phyloP scores from a whole-genome alignment of 2,888 invertebrate species.

The Epirrhoe tristata region DNA sequence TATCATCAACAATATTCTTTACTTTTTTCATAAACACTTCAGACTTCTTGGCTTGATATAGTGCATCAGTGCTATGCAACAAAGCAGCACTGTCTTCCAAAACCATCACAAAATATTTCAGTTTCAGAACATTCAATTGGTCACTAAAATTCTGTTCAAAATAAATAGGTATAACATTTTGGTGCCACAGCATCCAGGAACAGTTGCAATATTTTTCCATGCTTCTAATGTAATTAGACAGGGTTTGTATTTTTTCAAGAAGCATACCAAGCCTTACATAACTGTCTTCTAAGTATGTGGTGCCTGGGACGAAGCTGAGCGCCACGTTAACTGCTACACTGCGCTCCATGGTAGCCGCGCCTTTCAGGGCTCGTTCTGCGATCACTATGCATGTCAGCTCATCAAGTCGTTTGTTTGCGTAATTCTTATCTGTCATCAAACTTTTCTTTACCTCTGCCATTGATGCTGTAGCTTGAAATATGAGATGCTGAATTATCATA shows the following conservation, averaged over 20 bases:
- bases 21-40: conserved; percentile 67
- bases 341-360: conserved; percentile 87
- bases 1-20: conserved; percentile 79
- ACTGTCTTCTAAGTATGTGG: conserved; percentile 87
- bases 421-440: conserved; percentile 86
- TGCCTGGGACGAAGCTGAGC: conserved; percentile 87
- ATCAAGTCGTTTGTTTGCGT: conserved; percentile 88
- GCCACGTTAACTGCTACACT: conserved; percentile 88
- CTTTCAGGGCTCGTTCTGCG: conserved; percentile 88
- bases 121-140: conserved; percentile 87
- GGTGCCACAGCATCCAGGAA: conserved; percentile 93
- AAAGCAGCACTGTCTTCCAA: conserved; percentile 74
- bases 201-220: conserved; percentile 89
- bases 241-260: conserved; percentile 87
- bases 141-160: conserved; percentile 89
- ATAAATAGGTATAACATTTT: conserved; percentile 90
- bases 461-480: conserved; percentile 89
- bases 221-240: conserved; percentile 85
- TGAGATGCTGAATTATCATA: conserved; percentile 92
- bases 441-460: conserved; percentile 89
- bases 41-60: conserved; percentile 59
- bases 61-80: conserved; percentile 68
- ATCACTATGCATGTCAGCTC: conserved; percentile 91
- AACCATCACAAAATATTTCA: conserved; percentile 80
- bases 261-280: conserved; percentile 86